Percentiles rank a stretch among this genome's conserved stretches.
Evolutionary conservation across 2,113 vertebrate species (phyloP).

Genomic region (Carassius gibelio): DNA sequence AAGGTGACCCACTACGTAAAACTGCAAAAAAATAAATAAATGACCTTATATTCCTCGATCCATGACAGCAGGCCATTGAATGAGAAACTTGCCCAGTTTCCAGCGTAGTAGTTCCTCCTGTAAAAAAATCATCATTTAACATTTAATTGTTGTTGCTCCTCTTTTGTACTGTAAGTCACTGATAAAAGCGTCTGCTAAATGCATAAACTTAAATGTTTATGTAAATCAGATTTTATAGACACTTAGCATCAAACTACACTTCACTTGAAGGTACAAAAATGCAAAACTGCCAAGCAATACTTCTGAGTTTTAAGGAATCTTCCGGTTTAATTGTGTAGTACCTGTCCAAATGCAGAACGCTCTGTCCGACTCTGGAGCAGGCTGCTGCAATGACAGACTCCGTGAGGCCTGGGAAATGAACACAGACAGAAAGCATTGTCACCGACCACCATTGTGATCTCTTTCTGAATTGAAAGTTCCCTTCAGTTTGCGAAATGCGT

Average conservation of each 20-base stretch:
- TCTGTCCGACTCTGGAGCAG: conserved; percentile 88
- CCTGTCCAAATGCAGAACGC: conserved; percentile 90
- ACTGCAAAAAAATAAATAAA: background rate
- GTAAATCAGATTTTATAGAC: background rate
- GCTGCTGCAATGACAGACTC: conserved; percentile 91
- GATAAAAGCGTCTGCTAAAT: too few species aligned
- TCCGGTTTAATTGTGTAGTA: conserved; percentile 51
- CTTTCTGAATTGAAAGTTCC: conserved; percentile 32
- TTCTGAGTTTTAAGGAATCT: too few species aligned
- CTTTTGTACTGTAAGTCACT: too few species aligned
- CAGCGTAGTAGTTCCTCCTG: conserved; percentile 91
- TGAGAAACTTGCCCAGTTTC: conserved; percentile 95
- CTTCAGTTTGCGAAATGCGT: conserved; percentile 44
- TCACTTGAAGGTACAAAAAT: too few species aligned
- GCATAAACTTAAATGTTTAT: background rate
- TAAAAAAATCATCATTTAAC: background rate
- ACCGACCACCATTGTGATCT: conserved; percentile 3
- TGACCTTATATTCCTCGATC: conserved; percentile 86
- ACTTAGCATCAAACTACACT: background rate
- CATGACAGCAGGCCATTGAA: conserved; percentile 90
- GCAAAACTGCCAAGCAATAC: too few species aligned
- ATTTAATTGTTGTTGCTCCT: background rate
- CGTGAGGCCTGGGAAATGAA: conserved; percentile 79
- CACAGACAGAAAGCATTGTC: conserved; percentile 50
- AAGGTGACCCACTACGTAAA: background rate